These are phyloP conservation scores for Temnothorax ravouxi DNA, from an alignment of 2,888 invertebrate genomes.

Conservation along the genomic window DNA sequence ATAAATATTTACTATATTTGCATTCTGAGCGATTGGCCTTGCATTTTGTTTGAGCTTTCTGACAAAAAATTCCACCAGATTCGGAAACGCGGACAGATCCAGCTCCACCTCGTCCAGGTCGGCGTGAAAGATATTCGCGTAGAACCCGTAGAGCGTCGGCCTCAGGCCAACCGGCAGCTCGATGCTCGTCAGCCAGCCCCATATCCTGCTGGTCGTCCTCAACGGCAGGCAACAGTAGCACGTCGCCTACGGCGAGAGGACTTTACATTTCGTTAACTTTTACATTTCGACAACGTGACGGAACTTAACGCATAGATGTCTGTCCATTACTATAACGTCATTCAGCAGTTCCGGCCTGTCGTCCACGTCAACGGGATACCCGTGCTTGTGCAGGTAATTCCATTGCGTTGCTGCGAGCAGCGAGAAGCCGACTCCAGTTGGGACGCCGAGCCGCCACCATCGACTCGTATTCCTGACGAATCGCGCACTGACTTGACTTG, in stretches of 20 bases:
- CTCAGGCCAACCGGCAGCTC: conserved; percentile 92
- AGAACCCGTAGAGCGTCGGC: conserved; percentile 91
- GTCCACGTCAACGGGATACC: conserved; percentile 70
- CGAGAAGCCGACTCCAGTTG: conserved; percentile 80
- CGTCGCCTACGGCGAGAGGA: conserved; percentile 87
- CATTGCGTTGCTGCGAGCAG: conserved; percentile 80
- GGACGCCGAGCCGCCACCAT: conserved; percentile 78
- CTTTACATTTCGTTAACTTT: no score
- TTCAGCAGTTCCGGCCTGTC: conserved; percentile 68
- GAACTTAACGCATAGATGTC: not conserved
- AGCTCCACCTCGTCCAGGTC: conserved; percentile 94
- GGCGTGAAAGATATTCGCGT: conserved; percentile 93
- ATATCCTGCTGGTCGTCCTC: conserved; percentile 93
- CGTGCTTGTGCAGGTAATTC: conserved; percentile 78
- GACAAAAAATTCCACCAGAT: conserved; percentile 96
- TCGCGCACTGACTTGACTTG: conserved; percentile 56
- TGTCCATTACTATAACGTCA: conserved; percentile 70
- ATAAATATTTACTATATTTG: conserved; percentile 88
- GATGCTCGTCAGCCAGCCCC: conserved; percentile 94
- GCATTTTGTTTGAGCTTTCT: conserved; percentile 92
- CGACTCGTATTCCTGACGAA: conserved; percentile 62
- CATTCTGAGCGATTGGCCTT: conserved; percentile 90
- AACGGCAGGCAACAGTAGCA: conserved; percentile 95
- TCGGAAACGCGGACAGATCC: conserved; percentile 92
- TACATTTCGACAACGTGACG: not conserved